Evolutionary conservation across 2,888 invertebrate species (phyloP).

Genomic region (Leucophenga montana): DNA sequence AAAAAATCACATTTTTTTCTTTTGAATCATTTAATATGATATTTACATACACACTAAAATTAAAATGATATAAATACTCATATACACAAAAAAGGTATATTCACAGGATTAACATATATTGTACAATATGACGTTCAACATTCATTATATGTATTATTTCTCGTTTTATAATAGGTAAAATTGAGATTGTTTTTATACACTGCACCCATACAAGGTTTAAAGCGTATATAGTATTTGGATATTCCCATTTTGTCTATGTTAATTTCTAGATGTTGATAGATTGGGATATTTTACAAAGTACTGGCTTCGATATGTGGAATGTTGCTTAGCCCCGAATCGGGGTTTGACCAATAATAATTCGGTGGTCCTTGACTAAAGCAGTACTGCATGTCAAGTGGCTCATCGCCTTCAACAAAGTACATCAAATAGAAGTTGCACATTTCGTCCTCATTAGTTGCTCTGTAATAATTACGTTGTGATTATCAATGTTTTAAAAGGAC

Average conservation of each 20-base stretch:
- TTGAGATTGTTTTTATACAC: conserved; percentile 48
- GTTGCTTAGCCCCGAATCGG: conserved; percentile 79
- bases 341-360: conserved; percentile 84
- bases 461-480: conserved; percentile 56
- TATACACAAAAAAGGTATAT: conserved; percentile 39
- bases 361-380: conserved; percentile 91
- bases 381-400: conserved; percentile 84
- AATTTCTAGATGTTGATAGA: background rate
- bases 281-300: conserved; percentile 64
- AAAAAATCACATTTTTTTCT: no score
- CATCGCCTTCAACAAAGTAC: conserved; percentile 88
- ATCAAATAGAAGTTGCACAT: conserved; percentile 97
- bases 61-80: conserved; percentile 40
- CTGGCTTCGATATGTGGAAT: conserved; percentile 84
- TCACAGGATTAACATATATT: conserved; percentile 46
- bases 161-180: conserved; percentile 49
- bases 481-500: background rate
- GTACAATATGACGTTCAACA: conserved; percentile 54
- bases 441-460: conserved; percentile 89
- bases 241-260: conserved; percentile 32
- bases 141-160: conserved; percentile 39
- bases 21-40: background rate
- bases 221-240: conserved; percentile 29
- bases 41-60: conserved; percentile 42
- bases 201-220: no score